Evolutionary conservation across 30 jellyfish, hydroid and myxozoan species (phyloP).

Genomic region (Nemopilema nomurai): DNA sequence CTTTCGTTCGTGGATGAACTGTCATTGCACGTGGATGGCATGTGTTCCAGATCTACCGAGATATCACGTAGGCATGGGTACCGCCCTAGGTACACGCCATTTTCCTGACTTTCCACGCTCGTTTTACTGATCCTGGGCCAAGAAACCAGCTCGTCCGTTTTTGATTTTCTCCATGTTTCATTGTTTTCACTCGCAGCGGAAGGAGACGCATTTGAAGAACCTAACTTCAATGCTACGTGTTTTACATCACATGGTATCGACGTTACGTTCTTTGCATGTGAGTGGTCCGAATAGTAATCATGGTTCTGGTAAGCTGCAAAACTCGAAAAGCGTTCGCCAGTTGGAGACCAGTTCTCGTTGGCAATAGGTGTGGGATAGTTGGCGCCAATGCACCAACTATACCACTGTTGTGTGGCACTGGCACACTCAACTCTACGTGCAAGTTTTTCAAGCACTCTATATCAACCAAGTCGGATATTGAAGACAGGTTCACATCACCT

Average conservation of each 20-base stretch:
- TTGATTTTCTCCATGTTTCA: not conserved
- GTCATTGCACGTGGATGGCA: conserved; percentile 1
- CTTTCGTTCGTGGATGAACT: not conserved
- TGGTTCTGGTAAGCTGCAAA: not conserved
- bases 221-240: conserved; percentile 31
- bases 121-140: not conserved
- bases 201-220: conserved; percentile 32
- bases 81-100: conserved; percentile 22
- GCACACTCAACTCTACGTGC: not conserved
- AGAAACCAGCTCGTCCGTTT: not conserved
- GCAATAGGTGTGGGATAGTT: not conserved
- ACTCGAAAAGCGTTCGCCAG: not conserved
- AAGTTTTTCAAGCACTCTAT: not conserved
- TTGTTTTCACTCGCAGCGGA: not conserved
- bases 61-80: conserved; percentile 41
- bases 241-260: conserved; percentile 42
- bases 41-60: not conserved
- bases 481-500: not conserved
- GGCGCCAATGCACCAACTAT: too few species aligned
- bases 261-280: conserved; percentile 49
- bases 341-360: not conserved
- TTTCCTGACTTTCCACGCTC: not conserved
- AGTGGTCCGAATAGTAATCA: not conserved
- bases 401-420: too few species aligned
- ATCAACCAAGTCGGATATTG: conserved; percentile 9